These are phyloP conservation scores for Triplophysa siluroides DNA, from an alignment of 2,113 vertebrate species.

Conservation along the genomic window DNA sequence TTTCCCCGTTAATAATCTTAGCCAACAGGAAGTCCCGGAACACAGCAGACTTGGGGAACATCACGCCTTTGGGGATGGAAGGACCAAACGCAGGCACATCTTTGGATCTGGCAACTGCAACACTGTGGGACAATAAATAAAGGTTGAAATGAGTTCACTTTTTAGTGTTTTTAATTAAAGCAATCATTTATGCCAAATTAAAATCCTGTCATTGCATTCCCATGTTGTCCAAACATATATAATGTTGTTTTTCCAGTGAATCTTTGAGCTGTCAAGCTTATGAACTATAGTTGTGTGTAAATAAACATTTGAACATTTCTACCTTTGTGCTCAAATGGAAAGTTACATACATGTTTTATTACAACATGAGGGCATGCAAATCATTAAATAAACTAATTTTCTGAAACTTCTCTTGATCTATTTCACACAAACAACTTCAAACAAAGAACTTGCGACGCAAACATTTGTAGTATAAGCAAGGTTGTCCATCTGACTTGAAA, in stretches of 20 bases:
- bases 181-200: no score
- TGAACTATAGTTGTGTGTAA: no score
- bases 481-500: neutral
- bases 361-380: no score
- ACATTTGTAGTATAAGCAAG: neutral
- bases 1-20: constrained; percentile 86
- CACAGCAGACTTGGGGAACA: constrained; percentile 84
- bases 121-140: constrained; percentile 62
- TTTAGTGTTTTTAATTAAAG: neutral
- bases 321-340: no score
- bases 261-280: no score
- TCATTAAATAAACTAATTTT: neutral
- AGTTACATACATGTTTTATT: no score
- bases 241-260: no score
- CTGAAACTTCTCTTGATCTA: neutral
- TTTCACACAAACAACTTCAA: neutral
- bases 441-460: neutral
- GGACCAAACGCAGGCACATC: constrained; percentile 84
- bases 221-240: neutral
- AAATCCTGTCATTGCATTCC: no score
- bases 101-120: constrained; percentile 85
- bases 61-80: constrained; percentile 84
- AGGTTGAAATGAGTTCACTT: neutral
- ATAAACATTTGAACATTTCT: no score
- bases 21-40: constrained; percentile 88